Evolutionary conservation across 2,888 invertebrate species (phyloP).

Genomic region (Ypsolopha scabrella): DNA sequence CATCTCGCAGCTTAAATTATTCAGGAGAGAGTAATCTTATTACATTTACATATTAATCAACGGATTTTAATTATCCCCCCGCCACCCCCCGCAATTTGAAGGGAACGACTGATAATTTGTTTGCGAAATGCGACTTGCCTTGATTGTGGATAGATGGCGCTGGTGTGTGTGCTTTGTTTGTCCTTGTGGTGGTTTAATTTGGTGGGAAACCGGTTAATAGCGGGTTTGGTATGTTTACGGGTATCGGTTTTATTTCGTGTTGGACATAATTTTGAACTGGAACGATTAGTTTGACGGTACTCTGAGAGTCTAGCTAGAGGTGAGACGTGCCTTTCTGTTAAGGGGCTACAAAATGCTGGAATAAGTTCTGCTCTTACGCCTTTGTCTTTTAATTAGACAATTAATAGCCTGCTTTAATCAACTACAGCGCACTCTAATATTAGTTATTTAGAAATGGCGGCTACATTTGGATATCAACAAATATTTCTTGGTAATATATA

Average conservation of each 20-base stretch:
- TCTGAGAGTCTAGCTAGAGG: too few species aligned
- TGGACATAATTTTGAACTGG: too few species aligned
- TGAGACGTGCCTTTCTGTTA: too few species aligned
- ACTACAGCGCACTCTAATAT: too few species aligned
- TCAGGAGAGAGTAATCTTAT: conserved; percentile 96
- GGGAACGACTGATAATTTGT: conserved; percentile 49
- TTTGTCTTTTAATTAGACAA: too few species aligned
- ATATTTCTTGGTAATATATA: too few species aligned
- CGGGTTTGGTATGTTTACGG: conserved; percentile 35
- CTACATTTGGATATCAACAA: too few species aligned
- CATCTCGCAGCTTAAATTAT: conserved; percentile 72
- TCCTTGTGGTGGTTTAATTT: conserved; percentile 12
- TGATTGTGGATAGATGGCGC: conserved; percentile 34
- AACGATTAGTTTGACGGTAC: too few species aligned
- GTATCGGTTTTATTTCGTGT: conserved; percentile 5
- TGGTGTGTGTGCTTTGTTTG: conserved; percentile 42
- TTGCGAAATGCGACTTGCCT: conserved; percentile 63
- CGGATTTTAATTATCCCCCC: conserved; percentile 96
- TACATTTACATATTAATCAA: conserved; percentile 99
- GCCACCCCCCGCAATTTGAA: conserved; percentile 28
- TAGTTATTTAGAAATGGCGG: too few species aligned
- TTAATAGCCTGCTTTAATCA: too few species aligned
- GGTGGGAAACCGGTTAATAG: conserved; percentile 28
- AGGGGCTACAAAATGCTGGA: too few species aligned
- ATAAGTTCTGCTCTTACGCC: too few species aligned